Conservation (phyloP, 2,797 vertebrate species). For the Myotis pilosus region DNA sequence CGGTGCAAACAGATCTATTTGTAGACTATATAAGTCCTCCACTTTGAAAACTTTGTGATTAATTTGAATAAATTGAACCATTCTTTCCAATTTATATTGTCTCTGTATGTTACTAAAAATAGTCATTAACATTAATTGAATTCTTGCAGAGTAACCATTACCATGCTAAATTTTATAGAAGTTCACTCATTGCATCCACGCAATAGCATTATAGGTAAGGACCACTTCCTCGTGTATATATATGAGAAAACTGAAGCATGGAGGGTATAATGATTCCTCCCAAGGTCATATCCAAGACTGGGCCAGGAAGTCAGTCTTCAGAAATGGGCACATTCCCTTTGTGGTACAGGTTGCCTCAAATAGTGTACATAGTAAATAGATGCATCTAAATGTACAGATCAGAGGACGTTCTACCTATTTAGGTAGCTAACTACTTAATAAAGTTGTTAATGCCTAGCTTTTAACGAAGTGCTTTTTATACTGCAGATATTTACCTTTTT, state of each 20-base stretch:
- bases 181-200: background rate
- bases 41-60: background rate
- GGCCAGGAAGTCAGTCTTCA: background rate
- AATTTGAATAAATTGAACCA: background rate
- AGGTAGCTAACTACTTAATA: background rate
- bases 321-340: background rate
- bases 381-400: background rate
- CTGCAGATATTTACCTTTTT: background rate
- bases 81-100: background rate
- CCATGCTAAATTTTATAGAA: background rate
- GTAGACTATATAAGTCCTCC: background rate
- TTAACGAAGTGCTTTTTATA: background rate
- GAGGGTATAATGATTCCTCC: background rate
- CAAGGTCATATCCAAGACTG: background rate
- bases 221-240: background rate
- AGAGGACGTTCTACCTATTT: background rate
- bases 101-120: background rate
- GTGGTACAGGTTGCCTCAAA: background rate
- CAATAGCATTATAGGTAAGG: background rate
- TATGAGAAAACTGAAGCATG: background rate
- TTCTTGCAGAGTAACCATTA: background rate
- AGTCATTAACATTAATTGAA: background rate
- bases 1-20: background rate
- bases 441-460: background rate
- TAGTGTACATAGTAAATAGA: background rate